These are phyloP conservation scores for Hydra vulgaris DNA, from an alignment of 30 jellyfish, hydroid and myxozoan species.

Conservation along the genomic window DNA sequence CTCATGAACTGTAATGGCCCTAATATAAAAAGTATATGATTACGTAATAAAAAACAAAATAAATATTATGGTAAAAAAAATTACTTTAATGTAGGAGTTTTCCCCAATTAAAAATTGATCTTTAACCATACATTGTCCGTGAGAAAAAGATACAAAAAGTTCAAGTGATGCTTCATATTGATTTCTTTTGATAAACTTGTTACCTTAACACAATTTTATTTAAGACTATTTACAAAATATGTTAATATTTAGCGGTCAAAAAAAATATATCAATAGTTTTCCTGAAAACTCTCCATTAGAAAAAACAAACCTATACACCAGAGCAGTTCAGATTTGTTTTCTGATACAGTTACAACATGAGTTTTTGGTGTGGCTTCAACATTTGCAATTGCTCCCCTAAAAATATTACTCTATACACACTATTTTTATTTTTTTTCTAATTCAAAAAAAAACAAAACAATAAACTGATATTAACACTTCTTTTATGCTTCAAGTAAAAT, in stretches of 20 bases:
- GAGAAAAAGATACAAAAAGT: slow-evolving; percentile 34
- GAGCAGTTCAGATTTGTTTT: slow-evolving; percentile 13
- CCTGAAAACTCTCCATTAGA: too few species aligned
- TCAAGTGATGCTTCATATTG: slow-evolving; percentile 36
- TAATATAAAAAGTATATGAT: neutral
- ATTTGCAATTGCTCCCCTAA: slow-evolving; percentile 15
- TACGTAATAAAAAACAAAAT: neutral
- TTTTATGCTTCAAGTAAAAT: too few species aligned
- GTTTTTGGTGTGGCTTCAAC: slow-evolving; percentile 9
- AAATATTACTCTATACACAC: too few species aligned
- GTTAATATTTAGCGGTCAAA: too few species aligned
- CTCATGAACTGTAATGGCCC: too few species aligned
- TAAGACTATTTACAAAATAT: too few species aligned
- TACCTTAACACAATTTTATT: neutral
- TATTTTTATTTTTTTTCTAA: too few species aligned
- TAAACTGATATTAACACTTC: too few species aligned
- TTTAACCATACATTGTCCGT: neutral
- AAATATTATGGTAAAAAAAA: neutral
- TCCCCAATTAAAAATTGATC: neutral
- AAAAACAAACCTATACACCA: slow-evolving; percentile 32
- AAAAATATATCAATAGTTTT: too few species aligned
- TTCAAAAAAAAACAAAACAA: too few species aligned
- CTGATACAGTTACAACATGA: slow-evolving; percentile 2
- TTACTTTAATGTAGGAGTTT: neutral
- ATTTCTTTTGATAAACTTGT: slow-evolving; percentile 37